Conservation (phyloP, 2,888 invertebrate species). For the Hemaris fuciformis region DNA sequence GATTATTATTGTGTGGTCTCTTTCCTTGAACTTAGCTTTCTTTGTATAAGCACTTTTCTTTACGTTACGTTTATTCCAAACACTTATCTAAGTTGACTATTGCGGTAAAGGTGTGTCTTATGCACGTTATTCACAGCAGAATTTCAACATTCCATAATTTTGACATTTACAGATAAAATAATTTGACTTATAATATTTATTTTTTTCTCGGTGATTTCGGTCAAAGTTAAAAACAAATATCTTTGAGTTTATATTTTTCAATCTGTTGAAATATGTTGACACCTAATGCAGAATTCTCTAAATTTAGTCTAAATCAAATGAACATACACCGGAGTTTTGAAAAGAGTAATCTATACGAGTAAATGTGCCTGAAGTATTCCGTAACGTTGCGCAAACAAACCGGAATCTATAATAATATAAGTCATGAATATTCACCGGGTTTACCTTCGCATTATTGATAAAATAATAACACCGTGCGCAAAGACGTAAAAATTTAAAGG, state of each 20-base stretch:
- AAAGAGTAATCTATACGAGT: background rate
- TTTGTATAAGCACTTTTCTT: background rate
- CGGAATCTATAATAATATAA: constrained; percentile 2
- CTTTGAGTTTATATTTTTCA: background rate
- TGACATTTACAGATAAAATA: background rate
- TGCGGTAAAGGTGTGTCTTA: background rate
- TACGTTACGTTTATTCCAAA: background rate
- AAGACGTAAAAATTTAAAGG: background rate
- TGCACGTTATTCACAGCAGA: background rate
- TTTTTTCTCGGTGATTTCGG: background rate
- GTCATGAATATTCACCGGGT: background rate
- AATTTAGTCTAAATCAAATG: background rate
- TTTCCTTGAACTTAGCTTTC: constrained; percentile 43
- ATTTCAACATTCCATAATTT: background rate
- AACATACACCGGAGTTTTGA: background rate
- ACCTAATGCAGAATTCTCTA: background rate
- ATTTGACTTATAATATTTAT: background rate
- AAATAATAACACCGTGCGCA: background rate
- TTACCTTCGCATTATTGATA: background rate
- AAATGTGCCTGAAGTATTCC: constrained; percentile 16
- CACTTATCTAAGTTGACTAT: background rate
- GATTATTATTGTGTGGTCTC: constrained; percentile 51
- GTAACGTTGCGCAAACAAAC: constrained; percentile 12
- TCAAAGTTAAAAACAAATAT: background rate
- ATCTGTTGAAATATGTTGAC: too few relatives aligned